A percentile compares a stretch with the other conserved stretches of the same genome.
These are phyloP conservation scores for Cerceris rybyensis DNA, from an alignment of 2,888 invertebrate species.

Conservation along the genomic window DNA sequence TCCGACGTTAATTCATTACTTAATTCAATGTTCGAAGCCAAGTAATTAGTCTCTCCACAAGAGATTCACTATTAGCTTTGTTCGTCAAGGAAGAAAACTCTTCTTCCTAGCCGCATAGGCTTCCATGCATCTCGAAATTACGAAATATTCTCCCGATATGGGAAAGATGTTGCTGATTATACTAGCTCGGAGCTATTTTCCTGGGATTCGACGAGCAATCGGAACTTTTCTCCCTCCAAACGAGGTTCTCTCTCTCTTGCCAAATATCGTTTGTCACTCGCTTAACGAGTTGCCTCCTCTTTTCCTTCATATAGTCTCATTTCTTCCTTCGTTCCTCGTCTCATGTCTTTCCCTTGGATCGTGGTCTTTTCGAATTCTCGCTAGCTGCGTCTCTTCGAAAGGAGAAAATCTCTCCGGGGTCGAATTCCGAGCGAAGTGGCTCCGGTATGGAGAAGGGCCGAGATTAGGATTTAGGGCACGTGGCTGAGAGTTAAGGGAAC, in stretches of 20 bases:
- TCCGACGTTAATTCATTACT: no score
- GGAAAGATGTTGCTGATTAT: background rate
- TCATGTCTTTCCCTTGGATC: no score
- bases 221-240: constrained; percentile 2
- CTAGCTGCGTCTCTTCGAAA: background rate
- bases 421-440: constrained; percentile 20
- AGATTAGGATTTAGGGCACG: constrained; percentile 38
- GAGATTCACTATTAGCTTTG: no score
- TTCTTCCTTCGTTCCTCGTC: background rate
- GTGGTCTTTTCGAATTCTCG: background rate
- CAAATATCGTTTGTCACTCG: constrained; percentile 24
- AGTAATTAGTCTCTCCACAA: no score
- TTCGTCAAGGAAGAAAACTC: no score
- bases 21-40: no score
- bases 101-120: no score
- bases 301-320: background rate
- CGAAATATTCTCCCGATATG: background rate
- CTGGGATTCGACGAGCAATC: background rate
- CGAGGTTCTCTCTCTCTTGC: background rate
- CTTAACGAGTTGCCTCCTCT: constrained; percentile 9
- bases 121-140: background rate
- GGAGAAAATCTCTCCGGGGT: constrained; percentile 17
- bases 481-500: background rate
- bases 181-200: background rate
- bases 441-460: background rate